phyloP scores from a whole-genome alignment of 2,797 vertebrate species.

The Anguilla megastoma region DNA sequence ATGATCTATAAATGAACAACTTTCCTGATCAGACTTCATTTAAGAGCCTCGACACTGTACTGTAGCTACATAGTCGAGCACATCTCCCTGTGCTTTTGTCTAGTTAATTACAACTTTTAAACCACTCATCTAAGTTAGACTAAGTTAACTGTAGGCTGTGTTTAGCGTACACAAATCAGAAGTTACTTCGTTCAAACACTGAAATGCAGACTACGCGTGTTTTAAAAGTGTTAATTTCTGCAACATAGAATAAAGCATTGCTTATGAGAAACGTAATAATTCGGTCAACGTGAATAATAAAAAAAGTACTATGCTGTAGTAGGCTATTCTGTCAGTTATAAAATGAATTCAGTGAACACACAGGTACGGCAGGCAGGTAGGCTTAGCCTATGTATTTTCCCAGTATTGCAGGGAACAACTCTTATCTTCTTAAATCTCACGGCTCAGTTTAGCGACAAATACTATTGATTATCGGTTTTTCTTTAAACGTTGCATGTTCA shows the following conservation, averaged over 20 bases:
- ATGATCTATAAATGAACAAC: neutral
- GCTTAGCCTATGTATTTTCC: neutral
- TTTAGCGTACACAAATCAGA: neutral
- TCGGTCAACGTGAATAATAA: neutral
- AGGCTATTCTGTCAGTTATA: neutral
- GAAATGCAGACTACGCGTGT: neutral
- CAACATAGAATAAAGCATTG: neutral
- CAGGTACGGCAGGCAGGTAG: neutral
- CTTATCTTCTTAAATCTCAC: neutral
- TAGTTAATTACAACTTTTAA: constrained; percentile 14
- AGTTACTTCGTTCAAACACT: neutral
- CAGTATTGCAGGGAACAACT: neutral
- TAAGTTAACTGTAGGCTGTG: neutral
- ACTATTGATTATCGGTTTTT: neutral
- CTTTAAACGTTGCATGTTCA: neutral
- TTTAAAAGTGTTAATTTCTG: neutral
- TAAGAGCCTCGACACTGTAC: neutral
- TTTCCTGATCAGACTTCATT: neutral
- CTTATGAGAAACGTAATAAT: neutral
- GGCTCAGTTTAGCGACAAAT: neutral
- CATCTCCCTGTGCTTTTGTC: neutral
- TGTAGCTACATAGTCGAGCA: neutral
- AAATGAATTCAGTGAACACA: neutral
- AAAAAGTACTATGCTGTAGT: neutral
- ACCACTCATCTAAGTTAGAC: neutral